These are phyloP conservation scores for Cartodere bifasciata DNA, from an alignment of 2,888 invertebrate genomes.

Conservation along the genomic window DNA sequence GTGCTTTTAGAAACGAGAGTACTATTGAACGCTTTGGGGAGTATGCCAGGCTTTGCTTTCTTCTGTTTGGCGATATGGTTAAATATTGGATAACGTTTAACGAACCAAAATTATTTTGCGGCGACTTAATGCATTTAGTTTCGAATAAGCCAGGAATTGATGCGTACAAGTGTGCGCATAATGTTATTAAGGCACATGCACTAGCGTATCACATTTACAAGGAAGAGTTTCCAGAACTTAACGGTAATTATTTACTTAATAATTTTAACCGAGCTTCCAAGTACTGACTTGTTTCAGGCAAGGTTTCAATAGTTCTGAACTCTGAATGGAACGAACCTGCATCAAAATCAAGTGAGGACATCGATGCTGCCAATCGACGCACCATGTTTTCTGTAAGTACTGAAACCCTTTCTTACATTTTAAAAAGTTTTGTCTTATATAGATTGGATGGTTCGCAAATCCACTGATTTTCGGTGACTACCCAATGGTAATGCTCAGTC, in stretches of 20 bases:
- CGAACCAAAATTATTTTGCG: constrained; percentile 18
- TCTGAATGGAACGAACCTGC: constrained; percentile 40
- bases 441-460: constrained; percentile 53
- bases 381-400: constrained; percentile 41
- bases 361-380: constrained; percentile 38
- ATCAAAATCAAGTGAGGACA: constrained; percentile 34
- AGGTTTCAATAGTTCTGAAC: constrained; percentile 42
- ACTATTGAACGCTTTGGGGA: constrained; percentile 17
- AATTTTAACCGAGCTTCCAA: too few species aligned
- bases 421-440: too few species aligned
- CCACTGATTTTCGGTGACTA: constrained; percentile 54
- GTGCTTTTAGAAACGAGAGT: constrained; percentile 17
- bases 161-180: constrained; percentile 46
- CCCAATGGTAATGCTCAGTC: constrained; percentile 42
- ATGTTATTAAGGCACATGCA: constrained; percentile 35
- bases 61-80: constrained; percentile 19
- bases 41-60: constrained; percentile 19
- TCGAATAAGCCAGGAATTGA: constrained; percentile 35
- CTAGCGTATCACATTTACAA: constrained; percentile 32
- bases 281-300: constrained; percentile 32
- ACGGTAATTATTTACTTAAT: constrained; percentile 2
- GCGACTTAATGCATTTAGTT: background rate
- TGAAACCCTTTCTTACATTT: too few species aligned
- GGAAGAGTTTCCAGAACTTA: constrained; percentile 24
- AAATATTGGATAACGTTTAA: constrained; percentile 22